A percentile compares a stretch with the other conserved stretches of the same genome.
Conservation (phyloP, 2,888 invertebrate species). For the Hedya salicella region DNA sequence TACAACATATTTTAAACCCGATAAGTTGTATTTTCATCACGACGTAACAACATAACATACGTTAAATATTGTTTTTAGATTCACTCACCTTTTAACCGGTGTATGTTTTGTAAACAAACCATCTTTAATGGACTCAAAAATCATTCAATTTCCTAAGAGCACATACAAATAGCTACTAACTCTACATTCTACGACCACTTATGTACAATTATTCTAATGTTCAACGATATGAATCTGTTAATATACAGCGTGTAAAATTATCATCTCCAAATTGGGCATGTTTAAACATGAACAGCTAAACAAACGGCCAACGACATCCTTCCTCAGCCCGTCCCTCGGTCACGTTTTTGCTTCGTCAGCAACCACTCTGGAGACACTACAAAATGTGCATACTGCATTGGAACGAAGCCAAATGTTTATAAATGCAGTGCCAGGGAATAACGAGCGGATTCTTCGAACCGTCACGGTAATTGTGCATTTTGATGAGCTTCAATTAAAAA, state of each 20-base stretch:
- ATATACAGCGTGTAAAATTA: conserved; percentile 17
- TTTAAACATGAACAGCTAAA: conserved; percentile 39
- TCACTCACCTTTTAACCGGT: no score
- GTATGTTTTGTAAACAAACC: no score
- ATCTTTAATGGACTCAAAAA: no score
- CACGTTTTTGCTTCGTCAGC: conserved; percentile 72
- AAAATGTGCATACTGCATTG: conserved; percentile 69
- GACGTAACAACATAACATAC: no score
- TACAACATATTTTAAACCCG: no score
- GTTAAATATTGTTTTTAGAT: no score
- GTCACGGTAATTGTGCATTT: conserved; percentile 46
- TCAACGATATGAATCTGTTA: conserved; percentile 3
- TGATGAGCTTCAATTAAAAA: conserved; percentile 44
- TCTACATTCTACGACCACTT: no score
- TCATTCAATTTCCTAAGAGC: no score
- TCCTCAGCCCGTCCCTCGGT: conserved; percentile 53
- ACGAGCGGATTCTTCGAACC: conserved; percentile 66
- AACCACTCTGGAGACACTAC: conserved; percentile 62
- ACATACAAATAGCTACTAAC: no score
- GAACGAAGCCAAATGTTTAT: conserved; percentile 73
- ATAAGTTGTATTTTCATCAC: no score
- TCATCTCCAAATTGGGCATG: conserved; percentile 34
- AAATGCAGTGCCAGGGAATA: conserved; percentile 71
- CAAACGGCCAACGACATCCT: conserved; percentile 40
- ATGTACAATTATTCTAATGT: neutral